Conservation (phyloP, 2,797 vertebrate species). For the Sebastes vulpes region DNA sequence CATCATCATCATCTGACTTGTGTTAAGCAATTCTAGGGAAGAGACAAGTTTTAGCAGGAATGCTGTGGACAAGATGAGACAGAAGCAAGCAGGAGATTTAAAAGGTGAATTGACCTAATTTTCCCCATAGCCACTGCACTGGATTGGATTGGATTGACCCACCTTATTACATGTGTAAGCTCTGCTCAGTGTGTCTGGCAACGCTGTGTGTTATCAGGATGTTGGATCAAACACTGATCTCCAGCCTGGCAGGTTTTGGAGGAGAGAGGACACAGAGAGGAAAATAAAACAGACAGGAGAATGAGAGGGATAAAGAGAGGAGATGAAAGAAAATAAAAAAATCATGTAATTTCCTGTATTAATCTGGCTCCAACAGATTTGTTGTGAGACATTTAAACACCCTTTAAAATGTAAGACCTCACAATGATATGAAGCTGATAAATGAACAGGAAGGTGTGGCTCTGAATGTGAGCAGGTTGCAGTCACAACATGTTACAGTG, state of each 20-base stretch:
- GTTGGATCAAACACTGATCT: constrained; percentile 34
- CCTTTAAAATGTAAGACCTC: not conserved
- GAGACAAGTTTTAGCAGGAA: constrained; percentile 7
- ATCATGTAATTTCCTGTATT: not conserved
- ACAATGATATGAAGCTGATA: constrained; percentile 17
- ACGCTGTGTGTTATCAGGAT: constrained; percentile 26
- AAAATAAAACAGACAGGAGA: not conserved
- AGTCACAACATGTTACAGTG: not conserved
- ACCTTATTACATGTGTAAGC: constrained; percentile 41
- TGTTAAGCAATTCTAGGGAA: not conserved
- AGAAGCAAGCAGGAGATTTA: not conserved
- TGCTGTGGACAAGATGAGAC: not conserved
- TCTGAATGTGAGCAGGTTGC: not conserved
- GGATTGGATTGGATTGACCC: constrained; percentile 30
- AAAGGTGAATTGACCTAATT: constrained; percentile 31
- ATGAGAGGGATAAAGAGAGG: not conserved
- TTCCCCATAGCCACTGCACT: not conserved
- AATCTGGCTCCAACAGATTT: not conserved
- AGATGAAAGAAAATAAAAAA: not conserved
- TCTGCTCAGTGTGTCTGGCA: constrained; percentile 6
- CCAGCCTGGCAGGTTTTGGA: not conserved
- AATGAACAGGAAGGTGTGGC: constrained; percentile 10
- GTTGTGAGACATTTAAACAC: not conserved
- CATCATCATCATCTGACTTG: constrained; percentile 25
- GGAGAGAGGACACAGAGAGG: not conserved